A percentile compares a stretch with the other conserved stretches of the same genome.
phyloP scores from a whole-genome alignment of 1,140 invertebrate species.

The Drosophila biarmipes region DNA sequence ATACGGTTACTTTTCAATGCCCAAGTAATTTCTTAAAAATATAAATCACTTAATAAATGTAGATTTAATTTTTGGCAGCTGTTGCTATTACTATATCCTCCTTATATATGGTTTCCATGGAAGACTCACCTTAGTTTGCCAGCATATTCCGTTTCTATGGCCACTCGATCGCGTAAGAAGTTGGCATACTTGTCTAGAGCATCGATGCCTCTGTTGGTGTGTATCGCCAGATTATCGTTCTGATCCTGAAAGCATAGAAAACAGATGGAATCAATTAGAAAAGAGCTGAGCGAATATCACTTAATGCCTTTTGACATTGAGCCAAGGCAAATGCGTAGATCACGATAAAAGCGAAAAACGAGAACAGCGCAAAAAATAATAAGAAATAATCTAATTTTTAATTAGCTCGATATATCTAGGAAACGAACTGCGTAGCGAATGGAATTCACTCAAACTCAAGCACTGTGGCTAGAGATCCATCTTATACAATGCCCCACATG shows the following conservation, averaged over 20 bases:
- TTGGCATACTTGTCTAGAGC: slow-evolving; percentile 97
- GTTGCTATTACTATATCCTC: not conserved
- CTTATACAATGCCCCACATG: slow-evolving; percentile 13
- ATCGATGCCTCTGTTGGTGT: slow-evolving; percentile 98
- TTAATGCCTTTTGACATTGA: slow-evolving; percentile 48
- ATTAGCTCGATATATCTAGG: slow-evolving; percentile 15
- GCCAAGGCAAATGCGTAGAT: slow-evolving; percentile 43
- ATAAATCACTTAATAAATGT: not conserved
- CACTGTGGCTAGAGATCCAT: slow-evolving; percentile 20
- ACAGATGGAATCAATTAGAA: slow-evolving; percentile 61
- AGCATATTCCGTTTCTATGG: slow-evolving; percentile 98
- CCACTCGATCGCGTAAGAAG: slow-evolving; percentile 96
- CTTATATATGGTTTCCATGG: not conserved
- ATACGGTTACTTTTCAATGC: not conserved
- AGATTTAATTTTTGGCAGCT: not conserved
- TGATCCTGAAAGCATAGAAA: slow-evolving; percentile 93
- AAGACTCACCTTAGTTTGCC: slow-evolving; percentile 93
- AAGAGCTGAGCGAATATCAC: slow-evolving; percentile 3
- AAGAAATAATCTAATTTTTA: slow-evolving; percentile 54
- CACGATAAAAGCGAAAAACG: slow-evolving; percentile 2
- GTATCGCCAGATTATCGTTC: slow-evolving; percentile 96
- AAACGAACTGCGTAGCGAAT: slow-evolving; percentile 50
- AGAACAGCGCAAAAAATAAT: slow-evolving; percentile 22
- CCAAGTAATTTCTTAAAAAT: not conserved
- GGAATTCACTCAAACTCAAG: slow-evolving; percentile 23